These are phyloP conservation scores for Reticulitermes speratus DNA, from an alignment of 1,140 invertebrate species.

Conservation along the genomic window DNA sequence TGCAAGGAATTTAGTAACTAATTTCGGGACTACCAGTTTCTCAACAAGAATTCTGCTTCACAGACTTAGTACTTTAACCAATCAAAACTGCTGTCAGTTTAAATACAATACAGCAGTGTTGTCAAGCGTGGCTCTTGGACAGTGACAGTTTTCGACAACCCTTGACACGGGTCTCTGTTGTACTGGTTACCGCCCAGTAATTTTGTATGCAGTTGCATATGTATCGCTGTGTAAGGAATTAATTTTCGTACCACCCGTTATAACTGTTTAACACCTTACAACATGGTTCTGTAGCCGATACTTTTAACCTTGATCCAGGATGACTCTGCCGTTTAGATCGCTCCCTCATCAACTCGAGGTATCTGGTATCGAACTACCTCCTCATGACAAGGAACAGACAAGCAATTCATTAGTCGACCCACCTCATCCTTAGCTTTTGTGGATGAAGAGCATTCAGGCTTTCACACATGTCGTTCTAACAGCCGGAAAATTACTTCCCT, in stretches of 20 bases:
- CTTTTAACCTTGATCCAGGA: slow-evolving; percentile 13
- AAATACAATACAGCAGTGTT: too few species aligned
- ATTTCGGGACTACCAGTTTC: too few species aligned
- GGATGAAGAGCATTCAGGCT: neutral
- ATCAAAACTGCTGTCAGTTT: too few species aligned
- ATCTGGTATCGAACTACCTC: slow-evolving; percentile 13
- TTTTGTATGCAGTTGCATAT: too few species aligned
- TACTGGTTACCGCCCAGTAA: too few species aligned
- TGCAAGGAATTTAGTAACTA: too few species aligned
- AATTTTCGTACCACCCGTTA: neutral
- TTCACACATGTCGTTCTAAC: neutral
- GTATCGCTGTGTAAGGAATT: neutral
- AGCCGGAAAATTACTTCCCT: slow-evolving; percentile 6
- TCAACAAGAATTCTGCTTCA: too few species aligned
- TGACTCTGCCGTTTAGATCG: neutral
- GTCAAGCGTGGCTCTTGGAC: too few species aligned
- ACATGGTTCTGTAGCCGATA: neutral
- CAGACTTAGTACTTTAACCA: too few species aligned
- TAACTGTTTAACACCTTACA: neutral
- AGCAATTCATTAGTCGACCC: slow-evolving; percentile 12
- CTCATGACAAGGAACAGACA: slow-evolving; percentile 10
- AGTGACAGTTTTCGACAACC: too few species aligned
- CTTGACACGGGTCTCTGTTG: too few species aligned
- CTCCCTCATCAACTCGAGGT: slow-evolving; percentile 8
- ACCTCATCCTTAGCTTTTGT: neutral